Base-by-base conservation (phyloP, 2,797 vertebrate species). In the Chiloscyllium punctatum region DNA sequence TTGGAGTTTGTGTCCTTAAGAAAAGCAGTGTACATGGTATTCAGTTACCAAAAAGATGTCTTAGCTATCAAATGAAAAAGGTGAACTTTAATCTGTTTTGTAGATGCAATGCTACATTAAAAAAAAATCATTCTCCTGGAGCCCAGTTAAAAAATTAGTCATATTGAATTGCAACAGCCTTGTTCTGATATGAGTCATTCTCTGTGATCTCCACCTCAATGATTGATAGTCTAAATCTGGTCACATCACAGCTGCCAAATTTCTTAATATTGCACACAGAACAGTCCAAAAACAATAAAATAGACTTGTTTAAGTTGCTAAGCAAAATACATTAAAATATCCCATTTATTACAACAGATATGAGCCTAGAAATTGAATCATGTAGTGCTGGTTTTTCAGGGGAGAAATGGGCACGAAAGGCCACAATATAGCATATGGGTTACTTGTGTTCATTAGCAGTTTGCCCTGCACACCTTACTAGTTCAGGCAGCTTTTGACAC, bases 141-240 rank as follows among this genome's bases (percentile, higher is more conserved):
- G 69, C 42, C 37, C 27, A 77, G 68, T 94, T 91, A 62, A 57
- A 57, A 91, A 91, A 57, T 57, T 91, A 66, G 88, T 91, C 88
- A 57, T 57, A 91, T 91, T 94, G 92, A 72, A 94, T 72, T 69
- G 91, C 91, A 69, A n/a, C 91, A 42, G 94, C 27, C 71, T n/a
- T 77, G 69, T 95, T 95, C 48, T 53, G 94, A 95, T 74, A 95
- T 95, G 94, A 95, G 71, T 95, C 94, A 95, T 77, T 53, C 94
- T 48, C 48, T 95, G 94, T 95, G 94, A 95, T 95, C 94, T 51
- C 94, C 94, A 95, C 94, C 94, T 95, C 48, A 74, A 33, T 95
- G 94, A 95, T 74, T 74, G 94, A 95, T 95, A 27, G 71, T 42
- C 71, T 95, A 48, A 95, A 33, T 95, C 94, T 95, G 94, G 71